A percentile compares a stretch with the other conserved stretches of the same genome.
Conservation (phyloP, 1,140 invertebrate genomes). For the Mesaphorura yosii region DNA sequence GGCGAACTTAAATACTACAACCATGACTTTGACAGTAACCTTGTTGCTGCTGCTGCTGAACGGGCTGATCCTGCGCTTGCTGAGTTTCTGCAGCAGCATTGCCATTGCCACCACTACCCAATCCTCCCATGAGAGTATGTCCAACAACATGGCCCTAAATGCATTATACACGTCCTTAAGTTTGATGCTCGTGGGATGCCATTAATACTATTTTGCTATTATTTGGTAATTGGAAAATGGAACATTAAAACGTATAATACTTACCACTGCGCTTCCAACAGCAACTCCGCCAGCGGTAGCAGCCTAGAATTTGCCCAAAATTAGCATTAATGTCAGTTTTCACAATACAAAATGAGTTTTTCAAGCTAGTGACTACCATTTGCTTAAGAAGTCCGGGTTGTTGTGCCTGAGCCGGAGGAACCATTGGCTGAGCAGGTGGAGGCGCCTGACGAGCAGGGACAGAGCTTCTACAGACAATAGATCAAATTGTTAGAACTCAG, state of each 20-base stretch:
- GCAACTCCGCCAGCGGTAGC: conserved; percentile 82
- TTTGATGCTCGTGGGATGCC: not conserved
- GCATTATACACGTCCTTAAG: conserved; percentile 16
- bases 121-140: conserved; percentile 68
- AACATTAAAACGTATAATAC: conserved; percentile 32
- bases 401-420: conserved; percentile 38
- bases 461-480: conserved; percentile 5
- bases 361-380: conserved; percentile 49
- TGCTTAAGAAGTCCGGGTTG: conserved; percentile 60
- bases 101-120: conserved; percentile 45
- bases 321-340: conserved; percentile 16
- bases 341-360: not conserved
- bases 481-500: not conserved
- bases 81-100: conserved; percentile 33
- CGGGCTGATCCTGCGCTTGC: conserved; percentile 35
- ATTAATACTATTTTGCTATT: conserved; percentile 14
- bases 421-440: conserved; percentile 35
- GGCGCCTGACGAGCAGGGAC: conserved; percentile 38
- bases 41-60: conserved; percentile 31
- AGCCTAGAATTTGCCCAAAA: conserved; percentile 35
- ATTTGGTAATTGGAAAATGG: not conserved
- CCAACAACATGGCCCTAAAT: conserved; percentile 68
- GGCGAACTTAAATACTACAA: conserved; percentile 35
- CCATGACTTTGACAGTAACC: conserved; percentile 36
- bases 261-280: conserved; percentile 66